These are phyloP conservation scores for Leguminivora glycinivorella DNA, from an alignment of 1,140 invertebrate species.

Conservation along the genomic window DNA sequence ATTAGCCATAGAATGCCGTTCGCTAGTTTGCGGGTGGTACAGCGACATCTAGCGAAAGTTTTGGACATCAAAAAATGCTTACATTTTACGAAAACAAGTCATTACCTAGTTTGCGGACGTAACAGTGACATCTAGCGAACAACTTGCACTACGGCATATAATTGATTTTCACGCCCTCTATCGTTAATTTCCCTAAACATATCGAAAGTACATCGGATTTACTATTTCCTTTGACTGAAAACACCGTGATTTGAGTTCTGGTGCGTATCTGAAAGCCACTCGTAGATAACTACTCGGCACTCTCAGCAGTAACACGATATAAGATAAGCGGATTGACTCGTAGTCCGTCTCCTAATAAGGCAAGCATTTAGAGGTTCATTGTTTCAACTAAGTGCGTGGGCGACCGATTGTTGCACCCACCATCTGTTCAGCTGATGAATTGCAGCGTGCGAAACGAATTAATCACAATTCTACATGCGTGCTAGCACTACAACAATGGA, in stretches of 20 bases:
- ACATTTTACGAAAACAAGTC: no score
- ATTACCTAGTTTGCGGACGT: no score
- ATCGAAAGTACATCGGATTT: no score
- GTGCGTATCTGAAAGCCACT: not conserved
- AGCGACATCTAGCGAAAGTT: no score
- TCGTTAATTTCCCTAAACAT: no score
- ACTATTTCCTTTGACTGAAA: no score
- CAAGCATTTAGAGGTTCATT: conserved; percentile 48
- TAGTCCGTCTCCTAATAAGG: conserved; percentile 48
- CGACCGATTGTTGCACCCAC: conserved; percentile 65
- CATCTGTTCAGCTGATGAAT: conserved; percentile 49
- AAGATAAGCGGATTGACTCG: conserved; percentile 35
- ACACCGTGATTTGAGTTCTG: not conserved
- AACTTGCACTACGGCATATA: no score
- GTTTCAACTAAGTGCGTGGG: conserved; percentile 56
- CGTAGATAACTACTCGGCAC: not conserved
- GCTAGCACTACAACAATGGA: conserved; percentile 27
- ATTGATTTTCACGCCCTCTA: no score
- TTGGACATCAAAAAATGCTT: no score
- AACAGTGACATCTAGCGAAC: no score
- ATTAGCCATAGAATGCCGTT: no score
- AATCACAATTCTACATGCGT: conserved; percentile 54
- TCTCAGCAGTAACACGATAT: not conserved
- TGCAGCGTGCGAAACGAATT: conserved; percentile 56
- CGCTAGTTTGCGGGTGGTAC: no score